Conservation (phyloP, 2,888 invertebrate genomes). For the Liopterus haemorrhoidalis region DNA sequence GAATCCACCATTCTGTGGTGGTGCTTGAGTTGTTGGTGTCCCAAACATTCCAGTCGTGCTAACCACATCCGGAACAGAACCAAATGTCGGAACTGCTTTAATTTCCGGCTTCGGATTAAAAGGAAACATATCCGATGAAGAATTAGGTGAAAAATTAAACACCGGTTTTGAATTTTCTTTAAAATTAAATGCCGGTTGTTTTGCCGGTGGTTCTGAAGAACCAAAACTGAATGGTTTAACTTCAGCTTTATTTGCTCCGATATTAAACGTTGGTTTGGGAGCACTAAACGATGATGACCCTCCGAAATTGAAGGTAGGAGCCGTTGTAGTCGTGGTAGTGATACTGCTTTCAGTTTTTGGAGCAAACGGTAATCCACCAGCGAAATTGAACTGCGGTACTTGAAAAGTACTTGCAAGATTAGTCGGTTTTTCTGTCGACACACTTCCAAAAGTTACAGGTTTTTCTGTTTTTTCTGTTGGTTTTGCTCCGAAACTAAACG, state of each 20-base stretch:
- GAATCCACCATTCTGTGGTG: constrained; percentile 37
- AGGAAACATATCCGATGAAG: constrained; percentile 10
- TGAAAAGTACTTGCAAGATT: constrained; percentile 7
- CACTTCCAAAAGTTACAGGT: constrained; percentile 9
- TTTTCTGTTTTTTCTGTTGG: constrained; percentile 15
- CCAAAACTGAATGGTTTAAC: constrained; percentile 34
- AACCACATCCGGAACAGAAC: constrained; percentile 17
- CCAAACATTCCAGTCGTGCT: constrained; percentile 18
- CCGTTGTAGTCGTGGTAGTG: constrained; percentile 11
- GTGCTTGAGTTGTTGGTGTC: constrained; percentile 19
- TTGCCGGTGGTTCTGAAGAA: constrained; percentile 23
- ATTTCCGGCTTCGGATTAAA: constrained; percentile 9
- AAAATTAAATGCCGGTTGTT: constrained; percentile 37
- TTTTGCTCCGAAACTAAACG: constrained; percentile 5
- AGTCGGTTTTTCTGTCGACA: neutral
- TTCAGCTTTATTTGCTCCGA: constrained; percentile 20
- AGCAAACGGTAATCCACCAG: constrained; percentile 16
- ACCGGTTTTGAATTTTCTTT: constrained; percentile 27
- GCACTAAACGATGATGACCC: constrained; percentile 3
- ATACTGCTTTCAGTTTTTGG: constrained; percentile 11
- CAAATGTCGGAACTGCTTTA: constrained; percentile 9
- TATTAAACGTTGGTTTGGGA: constrained; percentile 4
- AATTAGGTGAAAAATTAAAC: constrained; percentile 17
- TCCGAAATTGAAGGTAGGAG: constrained; percentile 12
- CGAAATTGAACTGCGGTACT: constrained; percentile 17